Evolutionary conservation across 2,797 vertebrate species (phyloP), one percentile per base, ranked within the genome.

Genomic region (Rhyacichthys aspro): DNA sequence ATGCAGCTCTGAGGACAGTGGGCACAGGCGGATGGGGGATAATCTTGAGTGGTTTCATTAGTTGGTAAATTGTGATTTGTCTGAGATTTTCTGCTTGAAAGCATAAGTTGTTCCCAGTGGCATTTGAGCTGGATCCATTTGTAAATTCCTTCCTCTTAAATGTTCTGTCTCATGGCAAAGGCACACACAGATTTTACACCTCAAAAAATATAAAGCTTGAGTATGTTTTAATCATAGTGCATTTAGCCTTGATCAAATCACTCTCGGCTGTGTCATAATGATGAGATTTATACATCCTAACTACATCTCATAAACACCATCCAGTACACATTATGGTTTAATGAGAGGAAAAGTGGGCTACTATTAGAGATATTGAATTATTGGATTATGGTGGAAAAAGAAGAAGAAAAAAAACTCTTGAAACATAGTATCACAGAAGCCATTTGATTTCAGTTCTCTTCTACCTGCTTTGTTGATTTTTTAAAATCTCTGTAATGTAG

Each of bases 31-130:
- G 65, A 87, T 76, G 43, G 70, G 63, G 54, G 72, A 63, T 84
- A 68, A 73, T 85, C 74, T 89, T 53, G 76, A 84, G 56, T 78
- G 74, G 64, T 86, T 91, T 90, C 78, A 76, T 91, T 88, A 83
- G 86, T 66, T 84, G 79, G 78, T 87, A 84, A 70, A 90, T 85
- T 86, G 80, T 85, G 80, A 55, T 90, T 91, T 77, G 75, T 87
- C 87, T 89, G 80, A 92, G 83, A 87, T 83, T 89, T 90, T 78
- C 46, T 79, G 74, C 77, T 70, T 85, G 72, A 81, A 77, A 86
- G 85, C 86, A 74, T 67, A 63, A 72, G 28, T 61, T 87, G 76
- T 74, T 83, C 64, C 67, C 85, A 86, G 64, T 74, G 85, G 85
- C 78, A 81, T 74, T 74, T 54, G 68, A 79, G 84, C 80, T 73